These are phyloP conservation scores for Phaenicophaeus curvirostris DNA, from an alignment of 2,797 vertebrate species.

Conservation along the genomic window DNA sequence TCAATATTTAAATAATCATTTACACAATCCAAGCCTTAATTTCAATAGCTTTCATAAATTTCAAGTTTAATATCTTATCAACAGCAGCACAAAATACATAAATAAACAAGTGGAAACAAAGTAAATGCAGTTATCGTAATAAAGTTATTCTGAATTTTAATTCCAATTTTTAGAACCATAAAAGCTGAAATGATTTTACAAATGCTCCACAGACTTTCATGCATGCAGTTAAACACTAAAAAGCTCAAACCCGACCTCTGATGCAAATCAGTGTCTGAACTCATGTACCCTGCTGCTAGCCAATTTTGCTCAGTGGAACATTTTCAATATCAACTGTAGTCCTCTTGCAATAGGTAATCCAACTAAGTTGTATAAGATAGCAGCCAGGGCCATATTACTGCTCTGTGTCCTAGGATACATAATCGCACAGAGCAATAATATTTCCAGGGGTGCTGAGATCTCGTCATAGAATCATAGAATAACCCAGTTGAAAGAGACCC, in stretches of 20 bases:
- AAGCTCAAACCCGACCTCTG: background rate
- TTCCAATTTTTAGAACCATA: background rate
- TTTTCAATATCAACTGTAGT: background rate
- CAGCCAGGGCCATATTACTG: background rate
- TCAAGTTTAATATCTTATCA: background rate
- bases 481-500: too few species aligned
- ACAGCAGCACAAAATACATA: background rate
- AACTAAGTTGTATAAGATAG: constrained; percentile 20
- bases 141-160: background rate
- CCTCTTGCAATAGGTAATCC: constrained; percentile 1
- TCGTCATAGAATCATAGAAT: too few species aligned
- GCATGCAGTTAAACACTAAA: background rate
- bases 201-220: background rate
- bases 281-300: background rate
- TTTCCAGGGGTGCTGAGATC: constrained; percentile 29
- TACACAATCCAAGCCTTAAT: background rate
- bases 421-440: background rate
- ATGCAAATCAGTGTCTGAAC: background rate
- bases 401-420: background rate
- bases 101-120: background rate
- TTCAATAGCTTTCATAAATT: background rate
- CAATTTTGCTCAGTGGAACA: background rate
- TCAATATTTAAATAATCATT: background rate
- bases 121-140: background rate
- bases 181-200: background rate